Base-by-base conservation (phyloP, 2,888 invertebrate species). In the Plusia festucae region DNA sequence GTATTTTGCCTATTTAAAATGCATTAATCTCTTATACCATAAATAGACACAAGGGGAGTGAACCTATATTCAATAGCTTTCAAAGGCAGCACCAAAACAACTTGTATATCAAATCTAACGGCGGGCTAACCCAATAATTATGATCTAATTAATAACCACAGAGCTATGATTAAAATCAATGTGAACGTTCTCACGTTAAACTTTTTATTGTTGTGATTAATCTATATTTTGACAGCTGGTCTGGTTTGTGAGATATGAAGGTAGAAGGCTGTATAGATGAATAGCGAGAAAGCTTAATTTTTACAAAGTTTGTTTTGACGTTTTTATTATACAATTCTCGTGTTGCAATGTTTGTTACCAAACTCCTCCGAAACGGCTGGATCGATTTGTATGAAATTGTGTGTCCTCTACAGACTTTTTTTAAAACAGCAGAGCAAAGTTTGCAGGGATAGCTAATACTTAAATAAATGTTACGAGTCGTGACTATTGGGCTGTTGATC, bases 191-290 rank as follows among this genome's bases (percentile, higher is more conserved):
- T 86, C 88, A 89, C 86, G 89, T 89, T 91, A 89, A 88, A 83
- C 82, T 82, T 83, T 72, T 88, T 86, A 86, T 86, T 85, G 86
- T 85, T 82, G 78, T 89, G 86, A 92, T 92, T 91, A 91, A 91
- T 91, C 90, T 89, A 90, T 81, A 90, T 92, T 90, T 81, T 88
- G 91, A 91, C 89, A 85, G 81, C 81, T 81, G 78, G 82, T 82
- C 76, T 83, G 70, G 76, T 79, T 71, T 65, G 73, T 80, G 82
- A 82, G 68, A 69, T 75, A 81, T 73, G 68, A 59, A n/a, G 58
- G 65, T 44, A 15, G 51, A 18, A 57, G 11, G 51, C 24, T 44
- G 52, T 52, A 4, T 49, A 52, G 7, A 3, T 16, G 22, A 4
- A 16, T 20, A 16, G 11, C 16, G 44, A 30, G 73, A 55, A 55